Conservation (phyloP, 2,797 vertebrate species). For the Mormyrops attenuatus region DNA sequence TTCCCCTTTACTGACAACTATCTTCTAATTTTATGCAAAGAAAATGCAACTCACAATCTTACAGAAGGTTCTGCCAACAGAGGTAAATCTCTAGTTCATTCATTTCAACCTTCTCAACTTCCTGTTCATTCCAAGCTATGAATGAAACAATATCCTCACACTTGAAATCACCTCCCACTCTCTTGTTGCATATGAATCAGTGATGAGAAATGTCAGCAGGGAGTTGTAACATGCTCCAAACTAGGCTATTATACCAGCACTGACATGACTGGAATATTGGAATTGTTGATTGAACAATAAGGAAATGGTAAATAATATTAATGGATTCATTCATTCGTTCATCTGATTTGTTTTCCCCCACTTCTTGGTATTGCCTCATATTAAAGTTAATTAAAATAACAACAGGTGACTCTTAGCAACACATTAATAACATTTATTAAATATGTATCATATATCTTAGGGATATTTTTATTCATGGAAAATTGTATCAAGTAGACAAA, state of each 20-base stretch:
- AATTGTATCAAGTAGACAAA: not conserved
- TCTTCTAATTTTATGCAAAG: slow-evolving; percentile 3
- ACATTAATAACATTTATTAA: not conserved
- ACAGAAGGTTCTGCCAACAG: not conserved
- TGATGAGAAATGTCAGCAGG: not conserved
- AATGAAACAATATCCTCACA: slow-evolving; percentile 13
- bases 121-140: not conserved
- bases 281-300: not conserved
- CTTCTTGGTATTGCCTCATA: not conserved
- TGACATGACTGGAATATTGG: not conserved
- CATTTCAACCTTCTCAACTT: not conserved
- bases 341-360: not conserved
- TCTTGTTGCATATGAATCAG: not conserved
- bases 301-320: not conserved
- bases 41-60: not conserved
- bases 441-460: not conserved
- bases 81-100: slow-evolving; percentile 3
- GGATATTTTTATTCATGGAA: not conserved
- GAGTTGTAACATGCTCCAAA: not conserved
- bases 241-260: not conserved
- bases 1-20: not conserved
- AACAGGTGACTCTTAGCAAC: not conserved
- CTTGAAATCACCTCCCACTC: not conserved
- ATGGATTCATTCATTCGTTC: not conserved
- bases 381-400: not conserved